Percentiles rank a stretch among this genome's conserved stretches.
Evolutionary conservation across 1,140 invertebrate genomes (phyloP).

Genomic region (Cherax destructor): DNA sequence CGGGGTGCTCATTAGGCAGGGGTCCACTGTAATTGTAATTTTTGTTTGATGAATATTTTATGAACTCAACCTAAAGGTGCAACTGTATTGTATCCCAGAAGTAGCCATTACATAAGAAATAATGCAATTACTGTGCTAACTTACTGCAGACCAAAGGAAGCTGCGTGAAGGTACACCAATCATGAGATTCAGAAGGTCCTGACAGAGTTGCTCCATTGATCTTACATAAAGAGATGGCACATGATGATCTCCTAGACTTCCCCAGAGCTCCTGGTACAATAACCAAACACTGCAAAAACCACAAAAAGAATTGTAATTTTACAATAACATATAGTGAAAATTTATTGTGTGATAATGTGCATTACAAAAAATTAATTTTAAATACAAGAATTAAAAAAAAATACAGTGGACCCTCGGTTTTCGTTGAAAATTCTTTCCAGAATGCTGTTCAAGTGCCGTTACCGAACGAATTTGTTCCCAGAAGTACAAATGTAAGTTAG

Average conservation of each 20-base stretch:
- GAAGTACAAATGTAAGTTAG: no score
- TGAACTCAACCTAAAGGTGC: no score
- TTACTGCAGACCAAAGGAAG: constrained; percentile 44
- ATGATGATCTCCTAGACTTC: not conserved
- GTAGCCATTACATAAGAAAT: no score
- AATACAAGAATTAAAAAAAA: no score
- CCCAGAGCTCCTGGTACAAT: constrained; percentile 51
- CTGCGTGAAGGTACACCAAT: constrained; percentile 48
- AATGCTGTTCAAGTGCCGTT: no score
- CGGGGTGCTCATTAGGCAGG: no score
- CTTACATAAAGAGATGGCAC: constrained; percentile 25
- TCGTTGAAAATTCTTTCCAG: no score
- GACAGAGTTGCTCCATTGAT: constrained; percentile 26
- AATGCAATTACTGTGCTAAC: not conserved
- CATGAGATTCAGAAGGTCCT: constrained; percentile 48
- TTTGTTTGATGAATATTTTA: no score
- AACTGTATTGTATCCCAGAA: no score
- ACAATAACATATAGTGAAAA: not conserved
- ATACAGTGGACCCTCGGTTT: no score
- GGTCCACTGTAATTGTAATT: no score
- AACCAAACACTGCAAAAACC: constrained; percentile 32
- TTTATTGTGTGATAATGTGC: not conserved
- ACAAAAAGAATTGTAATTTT: not conserved
- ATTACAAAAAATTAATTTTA: not conserved
- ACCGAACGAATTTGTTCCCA: no score